Evolutionary conservation across 2,113 vertebrate genomes (phyloP), one percentile per base, ranked within the genome.

Genomic region (Typhlomys cinereus): DNA sequence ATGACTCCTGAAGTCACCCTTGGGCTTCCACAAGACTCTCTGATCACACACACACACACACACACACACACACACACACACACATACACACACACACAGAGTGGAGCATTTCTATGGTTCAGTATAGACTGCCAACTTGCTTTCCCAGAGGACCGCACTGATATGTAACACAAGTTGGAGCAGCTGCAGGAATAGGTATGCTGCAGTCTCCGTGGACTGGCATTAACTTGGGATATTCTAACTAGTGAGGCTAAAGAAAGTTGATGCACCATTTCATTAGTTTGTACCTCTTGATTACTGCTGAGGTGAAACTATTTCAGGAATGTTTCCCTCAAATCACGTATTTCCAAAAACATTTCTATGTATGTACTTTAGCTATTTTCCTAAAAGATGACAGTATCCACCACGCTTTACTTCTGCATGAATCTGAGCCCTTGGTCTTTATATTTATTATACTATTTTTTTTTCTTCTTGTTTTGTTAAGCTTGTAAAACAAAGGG

Each of bases 371-470:
- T 83, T 74, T 75, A 61, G 71, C 34, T n/a, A 88, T 93, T 62
- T 69, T 69, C 74, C 78, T 75, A 41, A 15, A 18, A 80, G 59
- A 88, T 48, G 48, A 48, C 27, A 76, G 54, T 89, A 41, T n/a
- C 21, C 54, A 62, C 64, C 31, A 3, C 4, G 44, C 4, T 62
- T 31, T 44, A 81, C 39, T 17, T 9, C 18, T n/a, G n/a, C n/a
- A n/a, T n/a, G n/a, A n/a, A n/a, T n/a, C n/a, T n/a, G n/a, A n/a
- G n/a, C 7, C 4, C n/a, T 76, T n/a, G 20, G 10, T 85, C 74
- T 85, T 64, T 50, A 70, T 41, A 86, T 92, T 94, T 92, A 59
- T 31, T 85, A 9, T 44, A 90, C 9, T 88, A 85, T 74, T 93
- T 94, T 17, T 44, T 84, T 90, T 73, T 83, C 27, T 79, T 86